These are phyloP conservation scores for Lasioglossum calceatum DNA, from an alignment of 2,888 invertebrate species.

Conservation along the genomic window DNA sequence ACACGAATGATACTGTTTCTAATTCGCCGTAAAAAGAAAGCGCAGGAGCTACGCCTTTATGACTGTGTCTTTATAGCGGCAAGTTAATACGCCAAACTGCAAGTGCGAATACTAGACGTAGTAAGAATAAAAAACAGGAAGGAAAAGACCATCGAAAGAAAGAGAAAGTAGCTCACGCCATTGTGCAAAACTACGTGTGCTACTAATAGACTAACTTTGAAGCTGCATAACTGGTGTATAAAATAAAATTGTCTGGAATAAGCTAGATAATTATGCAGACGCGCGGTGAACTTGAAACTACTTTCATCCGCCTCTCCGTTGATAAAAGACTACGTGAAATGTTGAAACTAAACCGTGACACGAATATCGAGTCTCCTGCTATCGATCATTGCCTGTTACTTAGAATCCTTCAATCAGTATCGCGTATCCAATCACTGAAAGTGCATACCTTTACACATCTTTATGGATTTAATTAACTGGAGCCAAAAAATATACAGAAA, in stretches of 20 bases:
- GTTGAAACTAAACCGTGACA: constrained; percentile 8
- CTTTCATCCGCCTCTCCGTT: not conserved
- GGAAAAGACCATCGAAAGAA: not conserved
- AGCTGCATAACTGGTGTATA: not conserved
- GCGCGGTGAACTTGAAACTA: not conserved
- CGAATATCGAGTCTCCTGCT: not conserved
- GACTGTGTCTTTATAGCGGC: not conserved
- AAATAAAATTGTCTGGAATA: not conserved
- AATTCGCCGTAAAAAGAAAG: not conserved
- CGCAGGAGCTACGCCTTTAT: not conserved
- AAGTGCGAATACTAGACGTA: not conserved
- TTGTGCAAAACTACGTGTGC: not conserved
- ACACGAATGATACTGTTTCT: not conserved
- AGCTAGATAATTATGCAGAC: not conserved
- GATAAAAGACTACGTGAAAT: not conserved
- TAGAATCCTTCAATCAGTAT: not conserved
- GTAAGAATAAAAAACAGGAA: not conserved
- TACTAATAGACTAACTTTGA: not conserved
- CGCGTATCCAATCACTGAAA: not conserved
- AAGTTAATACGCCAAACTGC: not conserved
- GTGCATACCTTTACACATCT: not conserved
- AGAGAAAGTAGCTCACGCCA: constrained; percentile 9
- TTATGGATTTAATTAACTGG: not conserved
- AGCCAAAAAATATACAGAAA: not conserved
- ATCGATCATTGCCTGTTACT: not conserved